Conservation (phyloP, 2,888 invertebrate genomes). For the Drosophila maculinotata region DNA sequence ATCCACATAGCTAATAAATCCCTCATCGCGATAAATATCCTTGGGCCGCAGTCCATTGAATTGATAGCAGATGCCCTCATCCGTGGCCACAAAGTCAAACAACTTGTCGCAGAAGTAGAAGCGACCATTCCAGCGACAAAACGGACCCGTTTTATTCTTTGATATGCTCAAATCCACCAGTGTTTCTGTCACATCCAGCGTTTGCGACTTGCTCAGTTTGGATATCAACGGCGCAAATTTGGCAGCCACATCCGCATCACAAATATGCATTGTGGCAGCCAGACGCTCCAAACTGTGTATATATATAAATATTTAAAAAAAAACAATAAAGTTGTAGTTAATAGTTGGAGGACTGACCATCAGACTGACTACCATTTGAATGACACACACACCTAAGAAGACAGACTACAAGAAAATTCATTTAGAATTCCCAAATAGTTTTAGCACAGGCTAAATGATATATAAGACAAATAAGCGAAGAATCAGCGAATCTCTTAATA, state of each 20-base stretch:
- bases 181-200: slow-evolving; percentile 61
- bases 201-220: slow-evolving; percentile 7
- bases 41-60: slow-evolving; percentile 81
- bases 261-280: slow-evolving; percentile 82
- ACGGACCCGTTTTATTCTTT: slow-evolving; percentile 81
- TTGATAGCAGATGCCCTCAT: slow-evolving; percentile 84
- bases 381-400: too few species aligned
- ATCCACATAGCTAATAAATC: slow-evolving; percentile 74
- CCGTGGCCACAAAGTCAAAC: slow-evolving; percentile 82
- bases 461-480: too few species aligned
- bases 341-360: too few species aligned
- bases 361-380: too few species aligned
- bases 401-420: neutral
- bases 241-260: slow-evolving; percentile 78
- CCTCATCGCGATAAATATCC: slow-evolving; percentile 82
- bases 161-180: slow-evolving; percentile 77
- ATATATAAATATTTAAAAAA: too few species aligned
- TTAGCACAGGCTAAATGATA: neutral
- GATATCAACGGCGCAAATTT: slow-evolving; percentile 71
- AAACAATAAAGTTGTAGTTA: too few species aligned
- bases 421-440: neutral
- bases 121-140: slow-evolving; percentile 83
- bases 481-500: too few species aligned
- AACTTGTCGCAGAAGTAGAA: slow-evolving; percentile 82
- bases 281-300: slow-evolving; percentile 69